Percentiles rank a stretch among this genome's conserved stretches.
Conservation (phyloP, 1,140 invertebrate genomes). For the Eciton burchellii region DNA sequence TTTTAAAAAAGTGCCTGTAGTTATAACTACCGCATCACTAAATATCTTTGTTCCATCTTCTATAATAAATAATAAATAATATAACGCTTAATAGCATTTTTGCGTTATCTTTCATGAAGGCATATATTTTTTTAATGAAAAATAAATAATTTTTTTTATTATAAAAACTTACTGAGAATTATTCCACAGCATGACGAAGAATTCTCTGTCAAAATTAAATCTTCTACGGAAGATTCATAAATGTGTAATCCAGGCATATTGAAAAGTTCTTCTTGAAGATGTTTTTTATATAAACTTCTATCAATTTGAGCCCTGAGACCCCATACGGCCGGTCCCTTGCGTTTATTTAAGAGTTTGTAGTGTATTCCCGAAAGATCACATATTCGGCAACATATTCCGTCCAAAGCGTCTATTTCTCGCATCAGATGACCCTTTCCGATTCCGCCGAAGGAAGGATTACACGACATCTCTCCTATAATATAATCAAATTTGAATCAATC, state of each 20-base stretch:
- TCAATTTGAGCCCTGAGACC: conserved; percentile 97
- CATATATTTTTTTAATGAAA: not conserved
- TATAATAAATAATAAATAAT: conserved; percentile 77
- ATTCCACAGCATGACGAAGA: conserved; percentile 87
- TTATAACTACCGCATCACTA: conserved; percentile 92
- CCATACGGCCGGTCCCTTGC: conserved; percentile 95
- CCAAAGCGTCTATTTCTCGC: conserved; percentile 96
- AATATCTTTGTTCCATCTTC: conserved; percentile 88
- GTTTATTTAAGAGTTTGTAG: conserved; percentile 91
- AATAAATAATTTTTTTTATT: not conserved
- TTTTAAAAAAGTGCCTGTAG: conserved; percentile 97
- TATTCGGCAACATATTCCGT: conserved; percentile 94
- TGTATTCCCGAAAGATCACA: conserved; percentile 94
- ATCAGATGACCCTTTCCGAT: conserved; percentile 98
- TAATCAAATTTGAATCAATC: conserved; percentile 41
- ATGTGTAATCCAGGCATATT: conserved; percentile 90
- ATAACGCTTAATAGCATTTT: not conserved
- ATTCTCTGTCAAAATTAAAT: conserved; percentile 89
- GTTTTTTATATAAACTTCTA: conserved; percentile 92
- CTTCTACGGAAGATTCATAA: conserved; percentile 92
- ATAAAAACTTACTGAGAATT: conserved; percentile 86
- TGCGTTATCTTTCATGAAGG: not conserved
- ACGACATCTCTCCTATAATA: conserved; percentile 95
- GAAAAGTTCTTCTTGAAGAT: conserved; percentile 93
- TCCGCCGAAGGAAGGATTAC: conserved; percentile 97